Conservation (phyloP, 2,113 vertebrate genomes). For the Phoxinus phoxinus region DNA sequence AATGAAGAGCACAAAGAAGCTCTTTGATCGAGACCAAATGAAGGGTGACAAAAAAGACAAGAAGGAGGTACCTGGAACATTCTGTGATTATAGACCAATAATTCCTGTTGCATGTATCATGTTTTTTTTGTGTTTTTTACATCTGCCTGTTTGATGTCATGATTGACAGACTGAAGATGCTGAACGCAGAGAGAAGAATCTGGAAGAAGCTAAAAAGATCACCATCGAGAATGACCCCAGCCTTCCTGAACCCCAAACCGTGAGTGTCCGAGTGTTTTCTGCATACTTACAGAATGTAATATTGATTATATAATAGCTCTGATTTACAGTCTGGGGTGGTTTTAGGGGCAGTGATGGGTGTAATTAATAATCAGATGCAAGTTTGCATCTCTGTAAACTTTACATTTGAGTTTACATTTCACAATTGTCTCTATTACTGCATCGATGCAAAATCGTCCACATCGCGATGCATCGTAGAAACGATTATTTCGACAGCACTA, state of each 20-base stretch:
- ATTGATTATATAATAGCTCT: not conserved
- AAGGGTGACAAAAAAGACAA: constrained; percentile 88
- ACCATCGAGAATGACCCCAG: constrained; percentile 79
- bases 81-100: not conserved
- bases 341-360: too few species aligned
- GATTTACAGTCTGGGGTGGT: too few species aligned
- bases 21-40: constrained; percentile 85
- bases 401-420: too few species aligned
- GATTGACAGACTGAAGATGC: constrained; percentile 84
- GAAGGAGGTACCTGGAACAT: constrained; percentile 81
- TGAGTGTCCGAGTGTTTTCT: constrained; percentile 63
- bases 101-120: not conserved
- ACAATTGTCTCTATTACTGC: too few species aligned
- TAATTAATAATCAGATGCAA: too few species aligned
- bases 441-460: too few species aligned
- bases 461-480: too few species aligned
- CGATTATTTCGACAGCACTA: too few species aligned
- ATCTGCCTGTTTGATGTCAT: not conserved
- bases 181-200: constrained; percentile 91
- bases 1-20: constrained; percentile 90
- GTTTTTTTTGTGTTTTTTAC: not conserved
- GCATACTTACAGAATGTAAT: not conserved
- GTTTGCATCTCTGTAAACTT: too few species aligned
- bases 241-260: constrained; percentile 83
- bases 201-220: constrained; percentile 95